A percentile compares a stretch with the other conserved stretches of the same genome.
phyloP scores from a whole-genome alignment of 2,797 vertebrate species.

The Danio aesculapii region DNA sequence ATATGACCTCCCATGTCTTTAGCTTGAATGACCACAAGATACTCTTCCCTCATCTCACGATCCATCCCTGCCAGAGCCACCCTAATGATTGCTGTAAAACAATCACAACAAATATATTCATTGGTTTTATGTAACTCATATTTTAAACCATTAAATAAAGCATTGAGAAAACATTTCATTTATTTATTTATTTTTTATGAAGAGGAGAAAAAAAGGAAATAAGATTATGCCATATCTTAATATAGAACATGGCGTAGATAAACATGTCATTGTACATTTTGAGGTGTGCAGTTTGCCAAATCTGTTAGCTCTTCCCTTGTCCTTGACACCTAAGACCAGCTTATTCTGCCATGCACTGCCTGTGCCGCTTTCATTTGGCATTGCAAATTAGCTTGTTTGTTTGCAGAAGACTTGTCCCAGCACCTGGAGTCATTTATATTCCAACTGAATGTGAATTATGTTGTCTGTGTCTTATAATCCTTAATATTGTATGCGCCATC shows the following conservation, averaged over 20 bases:
- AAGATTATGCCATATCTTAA: neutral
- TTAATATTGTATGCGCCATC: constrained; percentile 82
- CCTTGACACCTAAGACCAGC: constrained; percentile 32
- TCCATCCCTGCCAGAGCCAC: constrained; percentile 98
- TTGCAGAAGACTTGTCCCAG: constrained; percentile 67
- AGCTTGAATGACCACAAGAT: constrained; percentile 98
- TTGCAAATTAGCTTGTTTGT: constrained; percentile 75
- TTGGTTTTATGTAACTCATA: neutral
- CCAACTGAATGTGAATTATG: constrained; percentile 79
- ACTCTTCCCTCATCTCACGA: constrained; percentile 97
- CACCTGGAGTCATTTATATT: constrained; percentile 78
- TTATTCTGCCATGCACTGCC: constrained; percentile 17
- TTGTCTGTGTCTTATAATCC: constrained; percentile 81
- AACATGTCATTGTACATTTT: neutral
- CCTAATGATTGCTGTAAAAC: constrained; percentile 91
- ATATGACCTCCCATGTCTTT: constrained; percentile 99
- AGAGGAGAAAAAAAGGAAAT: neutral
- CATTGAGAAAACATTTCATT: neutral
- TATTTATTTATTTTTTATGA: neutral
- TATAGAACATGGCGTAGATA: neutral
- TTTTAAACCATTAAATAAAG: constrained; percentile 1
- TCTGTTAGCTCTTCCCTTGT: constrained; percentile 27
- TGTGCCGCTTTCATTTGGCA: constrained; percentile 54
- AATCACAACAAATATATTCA: constrained; percentile 12
- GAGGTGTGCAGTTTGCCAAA: constrained; percentile 39